Evolutionary conservation across 1,140 invertebrate genomes (phyloP), one percentile per base, ranked within the genome.

Genomic region (Papilio aristodemus): DNA sequence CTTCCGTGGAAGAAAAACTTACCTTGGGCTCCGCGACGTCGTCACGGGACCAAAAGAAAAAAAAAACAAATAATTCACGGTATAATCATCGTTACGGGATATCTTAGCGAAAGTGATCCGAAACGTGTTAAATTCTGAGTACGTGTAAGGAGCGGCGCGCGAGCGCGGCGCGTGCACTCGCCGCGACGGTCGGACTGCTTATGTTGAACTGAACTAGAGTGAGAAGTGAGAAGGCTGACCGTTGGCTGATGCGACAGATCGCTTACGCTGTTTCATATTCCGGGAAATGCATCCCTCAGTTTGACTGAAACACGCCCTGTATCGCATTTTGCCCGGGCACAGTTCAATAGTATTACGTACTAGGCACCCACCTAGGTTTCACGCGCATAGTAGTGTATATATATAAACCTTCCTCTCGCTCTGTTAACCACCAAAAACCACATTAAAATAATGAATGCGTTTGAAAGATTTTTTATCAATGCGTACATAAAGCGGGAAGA

Each of bases 101-200:
- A 75, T 67, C 70, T 67, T 71, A 81, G 77, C 82, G 86, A 88
- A 86, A 88, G 86, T 84, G 83, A 87, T 78, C 78, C 76, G 74
- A 73, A 70, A 69, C 72, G 75, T 76, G 77, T 70, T 50, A 69
- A n/a, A n/a, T n/a, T n/a, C 64, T 71, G 70, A 64, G 78, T 77
- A 79, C 80, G 80, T 80, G 76, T 79, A 72, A 50, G 68, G 50
- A 66, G 64, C 39, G 43, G 67, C 68, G 68, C 64, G 39, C 39
- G 70, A 73, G 77, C 76, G 70, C 67, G 73, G 76, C 78, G 80
- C 86, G 70, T 75, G 82, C 80, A 80, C 75, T 80, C 87, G 76
- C 85, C 74, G 37, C 83, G 81, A 68, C 76, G 59, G 72, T 74
- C 79, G 75, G 75, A 68, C 71, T 72, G 71, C 71, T 72, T 85